Conservation (phyloP, 2,113 vertebrate genomes). For the Chinchilla lanigera region DNA sequence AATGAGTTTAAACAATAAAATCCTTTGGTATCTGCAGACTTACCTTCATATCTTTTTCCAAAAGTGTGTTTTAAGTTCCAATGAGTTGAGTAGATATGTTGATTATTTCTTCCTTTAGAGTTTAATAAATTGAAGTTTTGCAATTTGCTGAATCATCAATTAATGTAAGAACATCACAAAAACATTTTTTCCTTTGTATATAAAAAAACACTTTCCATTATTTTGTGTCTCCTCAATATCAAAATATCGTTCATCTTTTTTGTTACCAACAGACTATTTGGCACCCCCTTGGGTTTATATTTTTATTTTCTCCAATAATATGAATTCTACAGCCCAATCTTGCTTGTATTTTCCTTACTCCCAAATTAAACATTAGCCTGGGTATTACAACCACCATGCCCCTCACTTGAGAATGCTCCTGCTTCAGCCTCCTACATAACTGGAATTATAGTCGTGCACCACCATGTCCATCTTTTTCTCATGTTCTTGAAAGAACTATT, state of each 20-base stretch:
- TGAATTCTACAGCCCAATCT: not conserved
- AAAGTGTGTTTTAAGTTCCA: slow-evolving; percentile 15
- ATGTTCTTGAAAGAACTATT: not conserved
- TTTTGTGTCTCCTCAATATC: slow-evolving; percentile 4
- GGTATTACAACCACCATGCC: not conserved
- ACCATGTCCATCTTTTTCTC: not conserved
- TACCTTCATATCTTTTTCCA: slow-evolving; percentile 34
- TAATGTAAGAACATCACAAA: not conserved
- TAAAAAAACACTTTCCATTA: not conserved
- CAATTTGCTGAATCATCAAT: not conserved
- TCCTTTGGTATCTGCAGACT: not conserved
- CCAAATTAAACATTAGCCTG: not conserved
- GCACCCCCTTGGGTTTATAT: slow-evolving; percentile 28
- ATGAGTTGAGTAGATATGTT: not conserved
- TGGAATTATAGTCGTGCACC: not conserved
- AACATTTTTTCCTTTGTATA: not conserved
- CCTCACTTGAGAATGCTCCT: not conserved
- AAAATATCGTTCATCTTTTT: not conserved
- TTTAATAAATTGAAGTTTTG: not conserved
- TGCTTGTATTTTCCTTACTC: slow-evolving; percentile 36
- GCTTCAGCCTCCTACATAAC: not conserved
- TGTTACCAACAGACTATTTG: not conserved
- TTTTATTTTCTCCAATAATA: slow-evolving; percentile 40
- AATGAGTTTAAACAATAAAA: not conserved
- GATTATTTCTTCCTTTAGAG: not conserved